Evolutionary conservation across 1,140 invertebrate genomes (phyloP).

Genomic region (Drosophila cardini): DNA sequence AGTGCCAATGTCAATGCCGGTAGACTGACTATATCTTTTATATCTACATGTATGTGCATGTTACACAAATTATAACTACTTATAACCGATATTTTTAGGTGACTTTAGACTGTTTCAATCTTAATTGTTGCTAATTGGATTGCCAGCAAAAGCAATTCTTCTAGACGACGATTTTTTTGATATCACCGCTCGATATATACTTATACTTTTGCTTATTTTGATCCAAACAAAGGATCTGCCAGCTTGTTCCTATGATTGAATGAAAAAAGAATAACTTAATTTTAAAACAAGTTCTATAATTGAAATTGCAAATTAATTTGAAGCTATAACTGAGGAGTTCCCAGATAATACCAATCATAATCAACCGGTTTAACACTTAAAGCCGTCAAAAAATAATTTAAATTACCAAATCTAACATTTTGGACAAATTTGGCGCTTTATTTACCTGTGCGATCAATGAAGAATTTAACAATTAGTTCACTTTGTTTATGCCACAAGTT

Average conservation of each 20-base stretch:
- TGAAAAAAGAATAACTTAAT: too few relatives aligned
- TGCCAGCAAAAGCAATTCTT: constrained; percentile 8
- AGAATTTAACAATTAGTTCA: constrained; percentile 10
- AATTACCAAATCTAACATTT: too few relatives aligned
- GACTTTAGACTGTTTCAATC: constrained; percentile 6
- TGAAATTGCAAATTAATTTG: too few relatives aligned
- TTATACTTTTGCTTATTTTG: neutral
- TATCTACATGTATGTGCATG: constrained; percentile 12
- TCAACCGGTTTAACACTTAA: too few relatives aligned
- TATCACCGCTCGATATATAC: neutral
- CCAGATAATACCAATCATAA: too few relatives aligned
- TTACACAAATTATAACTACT: constrained; percentile 18
- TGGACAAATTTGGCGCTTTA: neutral
- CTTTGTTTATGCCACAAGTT: constrained; percentile 34
- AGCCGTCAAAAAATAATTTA: too few relatives aligned
- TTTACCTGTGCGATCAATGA: neutral
- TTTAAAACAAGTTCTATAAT: too few relatives aligned
- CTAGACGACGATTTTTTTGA: neutral
- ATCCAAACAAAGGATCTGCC: neutral
- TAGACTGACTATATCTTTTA: neutral
- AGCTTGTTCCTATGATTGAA: too few relatives aligned
- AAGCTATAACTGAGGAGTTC: too few relatives aligned
- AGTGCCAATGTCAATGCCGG: constrained; percentile 10
- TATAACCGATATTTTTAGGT: constrained; percentile 31
- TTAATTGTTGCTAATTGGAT: constrained; percentile 18